phyloP scores from a whole-genome alignment of 2,797 vertebrate genomes.

The Halcyon leucocephala region DNA sequence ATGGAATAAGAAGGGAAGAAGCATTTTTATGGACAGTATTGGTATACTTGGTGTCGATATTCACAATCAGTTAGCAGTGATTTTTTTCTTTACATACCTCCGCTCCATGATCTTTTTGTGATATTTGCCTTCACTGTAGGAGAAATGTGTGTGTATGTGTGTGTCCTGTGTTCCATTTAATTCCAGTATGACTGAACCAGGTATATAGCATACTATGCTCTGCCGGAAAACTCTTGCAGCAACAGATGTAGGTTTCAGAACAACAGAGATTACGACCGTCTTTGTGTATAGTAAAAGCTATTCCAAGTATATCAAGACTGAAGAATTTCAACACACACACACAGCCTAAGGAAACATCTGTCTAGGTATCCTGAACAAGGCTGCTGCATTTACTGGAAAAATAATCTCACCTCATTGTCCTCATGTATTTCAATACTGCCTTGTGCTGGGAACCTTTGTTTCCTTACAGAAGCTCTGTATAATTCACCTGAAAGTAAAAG shows the following conservation, averaged over 20 bases:
- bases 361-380: not conserved
- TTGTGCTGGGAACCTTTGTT: slow-evolving; percentile 86
- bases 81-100: not conserved
- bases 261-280: not conserved
- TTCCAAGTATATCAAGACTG: not conserved
- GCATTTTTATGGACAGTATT: not conserved
- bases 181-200: not conserved
- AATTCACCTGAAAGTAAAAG: slow-evolving; percentile 82
- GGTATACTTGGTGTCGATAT: not conserved
- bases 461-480: slow-evolving; percentile 84
- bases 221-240: not conserved
- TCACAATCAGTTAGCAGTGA: not conserved
- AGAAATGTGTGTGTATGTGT: fast-evolving
- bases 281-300: not conserved
- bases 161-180: not conserved
- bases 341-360: not conserved
- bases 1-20: not conserved
- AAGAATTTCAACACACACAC: not conserved
- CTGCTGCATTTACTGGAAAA: not conserved
- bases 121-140: not conserved
- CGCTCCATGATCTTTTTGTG: not conserved
- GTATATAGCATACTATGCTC: not conserved
- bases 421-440: slow-evolving; percentile 93
- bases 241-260: not conserved
- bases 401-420: slow-evolving; percentile 86